A percentile compares a stretch with the other conserved stretches of the same genome.
Evolutionary conservation across 2,888 invertebrate genomes (phyloP).

Genomic region (Phragmatobia fuliginosa): DNA sequence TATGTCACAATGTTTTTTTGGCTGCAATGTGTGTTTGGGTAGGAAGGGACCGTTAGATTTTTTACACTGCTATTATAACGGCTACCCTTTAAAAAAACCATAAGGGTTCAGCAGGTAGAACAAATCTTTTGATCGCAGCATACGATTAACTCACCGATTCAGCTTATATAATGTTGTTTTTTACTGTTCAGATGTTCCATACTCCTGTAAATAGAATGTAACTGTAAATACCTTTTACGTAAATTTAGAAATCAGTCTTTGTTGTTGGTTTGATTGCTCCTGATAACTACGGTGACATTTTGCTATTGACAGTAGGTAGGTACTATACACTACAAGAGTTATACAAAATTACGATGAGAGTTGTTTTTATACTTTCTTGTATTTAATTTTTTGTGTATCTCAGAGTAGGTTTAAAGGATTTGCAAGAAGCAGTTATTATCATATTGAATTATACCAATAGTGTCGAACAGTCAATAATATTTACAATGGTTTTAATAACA

Average conservation of each 20-base stretch:
- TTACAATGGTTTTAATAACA: background rate
- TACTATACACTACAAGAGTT: constrained; percentile 12
- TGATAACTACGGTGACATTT: constrained; percentile 42
- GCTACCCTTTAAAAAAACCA: constrained; percentile 80
- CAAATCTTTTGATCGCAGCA: constrained; percentile 77
- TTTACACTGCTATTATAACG: constrained; percentile 74
- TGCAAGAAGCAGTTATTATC: background rate
- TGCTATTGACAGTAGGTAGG: constrained; percentile 33
- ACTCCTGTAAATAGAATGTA: constrained; percentile 65
- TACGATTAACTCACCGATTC: constrained; percentile 73
- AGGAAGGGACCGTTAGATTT: constrained; percentile 80
- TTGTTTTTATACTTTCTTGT: background rate
- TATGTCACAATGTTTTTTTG: constrained; percentile 80
- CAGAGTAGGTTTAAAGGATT: background rate
- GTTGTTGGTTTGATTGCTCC: constrained; percentile 42
- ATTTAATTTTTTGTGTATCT: background rate
- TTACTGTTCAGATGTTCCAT: constrained; percentile 65
- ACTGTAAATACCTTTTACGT: constrained; percentile 65
- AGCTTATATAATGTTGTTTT: constrained; percentile 70
- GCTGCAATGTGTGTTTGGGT: constrained; percentile 81
- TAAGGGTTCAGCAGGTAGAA: constrained; percentile 78
- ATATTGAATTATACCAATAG: background rate
- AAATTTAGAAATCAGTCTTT: constrained; percentile 43
- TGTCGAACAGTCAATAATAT: background rate
- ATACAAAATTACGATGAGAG: background rate